A percentile compares a stretch with the other conserved stretches of the same genome.
Conservation (phyloP, 1,140 invertebrate species). For the Trichonephila clavipes region DNA sequence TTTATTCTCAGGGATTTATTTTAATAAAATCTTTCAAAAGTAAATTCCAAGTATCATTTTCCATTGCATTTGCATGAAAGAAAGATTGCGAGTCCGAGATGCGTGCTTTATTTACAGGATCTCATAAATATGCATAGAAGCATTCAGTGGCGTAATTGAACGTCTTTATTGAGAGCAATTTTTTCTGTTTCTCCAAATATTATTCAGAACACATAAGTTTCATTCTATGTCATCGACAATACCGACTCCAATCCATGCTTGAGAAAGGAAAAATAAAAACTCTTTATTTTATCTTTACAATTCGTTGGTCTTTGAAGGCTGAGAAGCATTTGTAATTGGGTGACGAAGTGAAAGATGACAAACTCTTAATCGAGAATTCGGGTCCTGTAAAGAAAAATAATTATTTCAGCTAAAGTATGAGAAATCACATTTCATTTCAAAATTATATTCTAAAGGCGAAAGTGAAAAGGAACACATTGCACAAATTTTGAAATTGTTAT, state of each 20-base stretch:
- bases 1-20: background rate
- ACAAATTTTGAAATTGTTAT: no score
- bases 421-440: background rate
- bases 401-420: background rate
- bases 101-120: background rate
- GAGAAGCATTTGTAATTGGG: background rate
- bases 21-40: background rate
- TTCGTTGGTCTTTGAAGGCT: background rate
- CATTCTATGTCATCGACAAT: background rate
- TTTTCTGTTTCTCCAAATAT: background rate
- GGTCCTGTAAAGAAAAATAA: background rate
- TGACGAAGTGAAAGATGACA: background rate
- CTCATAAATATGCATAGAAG: constrained; percentile 1
- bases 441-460: background rate
- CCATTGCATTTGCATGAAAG: background rate
- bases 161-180: background rate
- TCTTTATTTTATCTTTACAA: background rate
- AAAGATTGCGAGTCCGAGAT: background rate
- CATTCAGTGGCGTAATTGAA: background rate
- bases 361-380: background rate
- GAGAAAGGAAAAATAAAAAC: no score
- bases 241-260: background rate
- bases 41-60: background rate
- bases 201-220: background rate
- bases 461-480: background rate